A percentile compares a stretch with the other conserved stretches of the same genome.
Conservation (phyloP, 2,113 vertebrate species). For the Ochotona princeps region DNA sequence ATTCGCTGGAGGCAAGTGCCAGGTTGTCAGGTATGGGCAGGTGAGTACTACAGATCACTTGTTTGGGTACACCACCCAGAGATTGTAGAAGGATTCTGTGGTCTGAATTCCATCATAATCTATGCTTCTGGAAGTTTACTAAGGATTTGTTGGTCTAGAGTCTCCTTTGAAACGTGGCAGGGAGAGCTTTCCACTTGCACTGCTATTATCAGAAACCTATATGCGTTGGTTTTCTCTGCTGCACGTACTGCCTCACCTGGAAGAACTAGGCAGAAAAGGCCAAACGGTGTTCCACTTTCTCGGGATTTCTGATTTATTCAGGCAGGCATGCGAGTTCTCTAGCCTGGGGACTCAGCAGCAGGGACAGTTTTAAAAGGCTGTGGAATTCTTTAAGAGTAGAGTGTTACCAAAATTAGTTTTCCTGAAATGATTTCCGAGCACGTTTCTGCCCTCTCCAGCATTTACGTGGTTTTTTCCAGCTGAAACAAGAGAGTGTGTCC, state of each 20-base stretch:
- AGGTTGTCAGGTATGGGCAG: fast-evolving
- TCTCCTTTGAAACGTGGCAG: background rate
- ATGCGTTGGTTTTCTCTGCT: background rate
- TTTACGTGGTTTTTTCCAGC: no score
- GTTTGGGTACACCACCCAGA: no score
- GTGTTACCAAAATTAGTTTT: no score
- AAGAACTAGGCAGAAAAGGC: background rate
- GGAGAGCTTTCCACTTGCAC: background rate
- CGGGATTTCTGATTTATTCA: no score
- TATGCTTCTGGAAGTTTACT: background rate
- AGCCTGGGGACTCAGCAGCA: no score
- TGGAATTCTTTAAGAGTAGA: no score
- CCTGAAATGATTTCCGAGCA: no score
- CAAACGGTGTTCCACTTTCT: background rate
- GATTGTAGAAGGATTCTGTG: background rate
- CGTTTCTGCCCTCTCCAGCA: no score
- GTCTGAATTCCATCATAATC: background rate
- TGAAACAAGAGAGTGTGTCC: background rate
- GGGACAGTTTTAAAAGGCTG: no score
- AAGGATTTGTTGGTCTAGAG: background rate
- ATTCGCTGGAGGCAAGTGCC: background rate
- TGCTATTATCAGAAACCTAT: background rate
- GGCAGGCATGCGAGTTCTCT: no score
- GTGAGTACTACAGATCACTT: background rate
- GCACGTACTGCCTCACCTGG: background rate